Evolutionary conservation across 2,797 vertebrate species (phyloP).

Genomic region (Furcifer pardalis): DNA sequence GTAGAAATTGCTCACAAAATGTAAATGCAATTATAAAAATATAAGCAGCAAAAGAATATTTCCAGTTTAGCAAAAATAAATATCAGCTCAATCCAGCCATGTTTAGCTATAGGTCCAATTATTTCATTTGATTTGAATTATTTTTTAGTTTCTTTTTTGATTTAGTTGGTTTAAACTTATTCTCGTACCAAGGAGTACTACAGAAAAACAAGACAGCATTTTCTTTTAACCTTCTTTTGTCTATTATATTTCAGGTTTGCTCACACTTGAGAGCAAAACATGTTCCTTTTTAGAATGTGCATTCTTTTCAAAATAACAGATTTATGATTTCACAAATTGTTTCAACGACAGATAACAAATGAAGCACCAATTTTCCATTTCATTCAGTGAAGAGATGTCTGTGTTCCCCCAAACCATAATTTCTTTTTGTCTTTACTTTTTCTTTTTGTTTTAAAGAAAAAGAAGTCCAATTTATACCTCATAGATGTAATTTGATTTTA

Average conservation of each 20-base stretch:
- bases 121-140: neutral
- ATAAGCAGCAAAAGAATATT: neutral
- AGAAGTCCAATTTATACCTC: too few species aligned
- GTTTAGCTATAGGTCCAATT: neutral
- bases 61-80: neutral
- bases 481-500: neutral
- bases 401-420: too few species aligned
- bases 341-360: neutral
- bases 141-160: neutral
- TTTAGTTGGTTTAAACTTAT: neutral
- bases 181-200: neutral
- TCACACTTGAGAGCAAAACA: too few species aligned
- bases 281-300: neutral
- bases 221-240: neutral
- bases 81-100: neutral
- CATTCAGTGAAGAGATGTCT: neutral
- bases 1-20: neutral
- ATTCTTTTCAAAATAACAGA: neutral
- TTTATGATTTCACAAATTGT: neutral
- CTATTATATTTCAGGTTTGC: neutral
- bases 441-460: too few species aligned
- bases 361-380: neutral
- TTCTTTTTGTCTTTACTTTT: too few species aligned
- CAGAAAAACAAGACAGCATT: neutral
- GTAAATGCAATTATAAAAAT: neutral